Base-by-base conservation (phyloP, 2,888 invertebrate species). In the Tribolium freemani region DNA sequence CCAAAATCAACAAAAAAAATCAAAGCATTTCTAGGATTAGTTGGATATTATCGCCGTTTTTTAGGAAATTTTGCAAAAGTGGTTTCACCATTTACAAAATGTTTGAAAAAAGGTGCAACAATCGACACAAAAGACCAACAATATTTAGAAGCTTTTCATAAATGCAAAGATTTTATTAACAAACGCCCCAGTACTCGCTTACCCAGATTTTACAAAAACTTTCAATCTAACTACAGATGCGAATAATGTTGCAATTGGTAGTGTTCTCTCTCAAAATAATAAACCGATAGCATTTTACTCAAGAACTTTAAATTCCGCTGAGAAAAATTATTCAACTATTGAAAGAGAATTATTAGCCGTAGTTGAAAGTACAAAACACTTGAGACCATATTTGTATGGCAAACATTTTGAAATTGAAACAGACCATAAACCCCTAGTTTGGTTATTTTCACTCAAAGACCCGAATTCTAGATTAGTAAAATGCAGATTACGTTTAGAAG, bases 271-370 rank as follows among this genome's bases (percentile, higher is more conserved):
- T 48, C 75, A 31, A 57, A 70, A 66, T 71, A 71, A 72, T 58
- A 30, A 63, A 1, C 69, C 75, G 0, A 45, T 75, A 10, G 70
- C 73, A 4, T 69, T 21, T 48, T 73, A 67, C 9, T 61, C 63
- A 5, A 31, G 75, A 10, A 67, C 75, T 10, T 20, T 73, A 45
- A 72, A 74, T 5, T 30, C 50, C n/a, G 26, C 58, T n/a, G 68
- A 72, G 26, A 57, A 9, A n/a, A 46, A 38, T 0, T 72, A 72
- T 20, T 26, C 30, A 8, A 70, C 69, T 1, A 72, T 71, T n/a
- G 77, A 80, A 66, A 74, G 75, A 21, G 81, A 82, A 75, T 68
- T 80, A 2, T 45, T 80, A 16, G 78, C 76, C 0, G 66, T 80
- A 1, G 72, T 80, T 69, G 5, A 16, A 16, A 16, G 16, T 16